Evolutionary conservation across 2,888 invertebrate genomes (phyloP), one percentile per base, ranked within the genome.

Genomic region (Caenorhabditis sulstoni): DNA sequence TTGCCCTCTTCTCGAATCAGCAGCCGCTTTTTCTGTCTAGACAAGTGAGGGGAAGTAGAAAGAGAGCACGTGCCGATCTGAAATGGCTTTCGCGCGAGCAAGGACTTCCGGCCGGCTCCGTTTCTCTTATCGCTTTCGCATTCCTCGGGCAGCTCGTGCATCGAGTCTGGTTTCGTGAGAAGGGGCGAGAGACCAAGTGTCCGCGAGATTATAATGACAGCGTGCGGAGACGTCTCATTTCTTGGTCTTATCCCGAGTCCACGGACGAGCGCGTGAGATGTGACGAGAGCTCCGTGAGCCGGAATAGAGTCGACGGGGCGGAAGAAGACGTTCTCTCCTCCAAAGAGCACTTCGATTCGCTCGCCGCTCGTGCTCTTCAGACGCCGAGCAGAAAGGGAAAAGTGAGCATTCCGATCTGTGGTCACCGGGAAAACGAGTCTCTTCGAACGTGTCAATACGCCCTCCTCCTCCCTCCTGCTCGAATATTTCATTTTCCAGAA

Each of bases 1-100:
- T 50, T 66, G 52, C 53, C 49, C 37, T 59, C 52, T 50, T 49
- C 67, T 68, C 58, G 58, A 59, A 68, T 59, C 58, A 68, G 57
- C 67, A 49, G 58, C 55, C 47, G 49, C 49, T 49, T 7, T 29
- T 41, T 41, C 57, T 49, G 67, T 67, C 67, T 67, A 67, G 67
- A 67, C 67, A 39, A 49, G 22, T 8, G 29, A 55, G 55, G 39
- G 49, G 29, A 29, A 29, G 29, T 5, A 29, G 29, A 7, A 29
- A 7, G 4, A 29, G 47, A 47, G 57, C 49, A 68, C 50, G 52
- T 68, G 58, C 50, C 58, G 58, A 39, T 67, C 67, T 67, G 58
- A 22, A 67, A 67, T 67, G 50, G 67, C 58, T 57, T 67, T 67
- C 49, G 39, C 11, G 12, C 57, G 11, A 49, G 49, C 9, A 9